Base-by-base conservation (phyloP, 1,140 invertebrate genomes). In the Drosophila willistoni region DNA sequence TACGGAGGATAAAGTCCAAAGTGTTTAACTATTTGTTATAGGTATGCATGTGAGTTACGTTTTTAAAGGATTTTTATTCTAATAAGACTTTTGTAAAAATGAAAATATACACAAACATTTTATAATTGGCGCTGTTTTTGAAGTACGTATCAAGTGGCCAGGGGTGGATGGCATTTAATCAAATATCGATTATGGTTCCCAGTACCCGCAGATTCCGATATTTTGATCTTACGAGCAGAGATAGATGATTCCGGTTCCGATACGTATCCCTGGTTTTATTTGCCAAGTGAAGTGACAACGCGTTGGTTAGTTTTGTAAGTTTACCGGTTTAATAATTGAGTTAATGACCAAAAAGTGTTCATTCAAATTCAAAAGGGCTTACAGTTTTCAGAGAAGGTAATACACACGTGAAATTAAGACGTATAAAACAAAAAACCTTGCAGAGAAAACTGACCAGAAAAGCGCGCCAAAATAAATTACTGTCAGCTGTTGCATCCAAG, bases 401-500 rank as follows among this genome's bases (percentile, higher is more conserved):
- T 12, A 22, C 1, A 51, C 7, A 10, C 3, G 10, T 4, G 19
- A 51, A 12, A 51, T 12, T 22, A 22, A 3, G 13, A 2, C 10
- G 9, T 10, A 12, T 10, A 12, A 9, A 22, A 22, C 2, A 14
- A 12, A 22, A 10, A 29, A 4, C 1, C 3, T 51, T 51, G 17
- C 19, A 51, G 44, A 12, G 44, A 51, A 51, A 51, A 51, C 2
- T 22, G 9, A 12, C 17, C 17, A 51, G 44, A 51, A 79, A 79
- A 79, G 56, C 62, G 77, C 77, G 77, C 77, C 62, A 79, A 79
- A 79, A 77, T 55, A 1, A 7, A 19, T 56, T 33, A 36, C 42
- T 54, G 69, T 66, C 7, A 22, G 39, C 51, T 87, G 84, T 81
- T 89, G 64, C 64, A 36, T 71, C 60, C 22, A 44, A 2, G 25